Conservation (phyloP, 2,888 invertebrate genomes). For the Caenorhabditis doughertyi region DNA sequence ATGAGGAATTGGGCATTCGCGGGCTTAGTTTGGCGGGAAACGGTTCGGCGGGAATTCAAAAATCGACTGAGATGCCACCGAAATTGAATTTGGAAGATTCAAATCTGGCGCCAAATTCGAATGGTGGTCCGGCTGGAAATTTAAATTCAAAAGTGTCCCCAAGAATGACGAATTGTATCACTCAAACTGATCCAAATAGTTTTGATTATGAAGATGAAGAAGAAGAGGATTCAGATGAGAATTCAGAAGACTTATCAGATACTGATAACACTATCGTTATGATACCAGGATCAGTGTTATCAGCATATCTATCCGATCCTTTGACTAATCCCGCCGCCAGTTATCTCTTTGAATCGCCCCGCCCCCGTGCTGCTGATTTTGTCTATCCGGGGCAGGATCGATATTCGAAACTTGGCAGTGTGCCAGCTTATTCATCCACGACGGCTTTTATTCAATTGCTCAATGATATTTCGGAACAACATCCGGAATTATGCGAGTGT, state of each 20-base stretch:
- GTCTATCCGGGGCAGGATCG: slow-evolving; percentile 58
- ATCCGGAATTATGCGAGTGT: slow-evolving; percentile 53
- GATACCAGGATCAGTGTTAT: slow-evolving; percentile 69
- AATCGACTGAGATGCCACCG: too few species aligned
- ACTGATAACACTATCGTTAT: slow-evolving; percentile 44
- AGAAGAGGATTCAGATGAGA: slow-evolving; percentile 35
- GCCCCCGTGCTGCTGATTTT: slow-evolving; percentile 70
- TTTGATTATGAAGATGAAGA: slow-evolving; percentile 19
- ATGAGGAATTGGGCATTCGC: too few species aligned
- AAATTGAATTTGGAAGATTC: background rate
- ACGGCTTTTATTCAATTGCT: slow-evolving; percentile 75
- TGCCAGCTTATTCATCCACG: slow-evolving; percentile 73
- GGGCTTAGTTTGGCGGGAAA: too few species aligned
- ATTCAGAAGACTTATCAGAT: slow-evolving; percentile 48
- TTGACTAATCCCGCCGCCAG: slow-evolving; percentile 69
- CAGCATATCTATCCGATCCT: slow-evolving; percentile 68
- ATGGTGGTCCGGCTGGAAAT: too few species aligned
- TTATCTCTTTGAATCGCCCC: slow-evolving; percentile 59
- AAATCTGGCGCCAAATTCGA: too few species aligned
- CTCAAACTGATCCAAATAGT: slow-evolving; percentile 11
- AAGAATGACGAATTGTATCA: too few species aligned
- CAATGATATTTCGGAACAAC: slow-evolving; percentile 63
- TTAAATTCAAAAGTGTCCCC: too few species aligned
- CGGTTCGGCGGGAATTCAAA: too few species aligned
- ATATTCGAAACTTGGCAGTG: slow-evolving; percentile 67